Evolutionary conservation across 2,113 vertebrate species (phyloP), one percentile per base, ranked within the genome.

Genomic region (Brachirus orientalis): DNA sequence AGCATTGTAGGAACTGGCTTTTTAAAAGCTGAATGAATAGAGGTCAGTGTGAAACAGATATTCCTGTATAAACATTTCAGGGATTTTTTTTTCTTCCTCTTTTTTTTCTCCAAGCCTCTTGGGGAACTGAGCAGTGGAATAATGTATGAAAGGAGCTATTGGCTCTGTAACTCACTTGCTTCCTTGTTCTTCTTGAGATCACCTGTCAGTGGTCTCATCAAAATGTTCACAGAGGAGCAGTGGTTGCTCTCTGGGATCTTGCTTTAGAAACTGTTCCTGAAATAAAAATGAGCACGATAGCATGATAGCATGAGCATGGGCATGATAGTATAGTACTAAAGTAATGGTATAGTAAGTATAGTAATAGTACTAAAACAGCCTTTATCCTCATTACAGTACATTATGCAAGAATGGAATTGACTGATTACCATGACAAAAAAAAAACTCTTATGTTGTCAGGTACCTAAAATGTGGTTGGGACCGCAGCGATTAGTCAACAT

Each of bases 161-260:
- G 59, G 61, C 62, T 84, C 59, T 80, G 48, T 53, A 69, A 55
- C 59, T 74, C 68, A 75, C 76, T 83, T 69, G 60, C 72, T 86
- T 77, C 71, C 63, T 62, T 75, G 74, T 64, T 72, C 79, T 83
- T 84, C 82, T 85, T 69, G 86, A 83, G 65, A 84, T 72, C 82
- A 87, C 80, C 84, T 87, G 85, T 87, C 86, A 86, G 82, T 77
- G 64, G 75, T 72, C 78, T 79, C 75, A 79, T 87, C 86, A 77
- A 86, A 85, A 86, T 77, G 84, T 89, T 88, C 60, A 75, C 77
- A 77, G 77, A 82, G 79, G 43, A 84, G 77, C 20, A 3, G 28
- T 19, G 70, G 36, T 69, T 17, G 59, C 77, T 77, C 43, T 61
- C 47, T n/a, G 41, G 76, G 69, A 80, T 75, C 77, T 44, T 58